Base-by-base conservation (phyloP, 2,888 invertebrate species). In the Malthinus flaveolus region DNA sequence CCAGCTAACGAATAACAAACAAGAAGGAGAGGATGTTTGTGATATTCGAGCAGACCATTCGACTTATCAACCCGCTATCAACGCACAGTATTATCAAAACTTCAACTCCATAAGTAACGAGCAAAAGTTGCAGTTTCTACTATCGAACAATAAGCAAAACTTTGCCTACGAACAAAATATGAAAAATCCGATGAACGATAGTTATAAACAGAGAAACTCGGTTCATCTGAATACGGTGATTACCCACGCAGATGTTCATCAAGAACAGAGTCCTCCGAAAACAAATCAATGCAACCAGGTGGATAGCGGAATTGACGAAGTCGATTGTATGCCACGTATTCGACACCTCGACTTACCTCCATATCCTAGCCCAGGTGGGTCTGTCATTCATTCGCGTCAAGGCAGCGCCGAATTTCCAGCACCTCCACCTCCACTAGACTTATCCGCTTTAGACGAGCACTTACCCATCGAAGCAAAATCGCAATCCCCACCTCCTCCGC, bases 401-500 rank as follows among this genome's bases (percentile, higher is more conserved):
- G 87, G 91, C 0, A 93, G 93, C 75, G 93, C 93, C 78, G 93
- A 94, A 69, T 93, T 94, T 70, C 93, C 93, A 46, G 93, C 93
- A 4, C 92, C 92, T n/a, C 93, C 93, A 0, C 88, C 90, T 1
- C 89, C 89, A 0, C 83, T 90, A 45, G 89, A 90, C 64, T 79
- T 89, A 61, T 85, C 84, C 13, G 84, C 86, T 0, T 77, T 88
- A 0, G 85, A 86, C 58, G 85, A 87, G 63, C 84, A 87, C 51
- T 64, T 75, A 42, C 68, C 69, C 32, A 35, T 3, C 3, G 34
- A 50, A 39, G 54, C 74, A 71, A 1, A 61, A 75, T 6, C 52
- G 57, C 10, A 50, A 49, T 37, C 70, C 71, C 69, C 73, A 75
- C 63, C 71, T 73, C 23, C 52, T 62, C 74, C 35, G 57, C 36